Base-by-base conservation (phyloP, 2,888 invertebrate genomes). In the Calephelis perditalis region DNA sequence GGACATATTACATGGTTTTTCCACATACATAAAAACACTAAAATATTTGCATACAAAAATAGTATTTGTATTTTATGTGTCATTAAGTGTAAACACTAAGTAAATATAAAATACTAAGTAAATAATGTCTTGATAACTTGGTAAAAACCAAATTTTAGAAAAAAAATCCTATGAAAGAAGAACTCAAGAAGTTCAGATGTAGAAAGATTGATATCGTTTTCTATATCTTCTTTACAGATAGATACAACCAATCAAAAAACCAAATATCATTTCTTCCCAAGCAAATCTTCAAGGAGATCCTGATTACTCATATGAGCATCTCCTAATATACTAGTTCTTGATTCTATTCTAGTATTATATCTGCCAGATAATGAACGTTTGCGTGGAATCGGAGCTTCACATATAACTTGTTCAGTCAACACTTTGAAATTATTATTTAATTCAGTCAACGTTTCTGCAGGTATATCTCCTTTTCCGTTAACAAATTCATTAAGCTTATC, bases 401-500 rank as follows among this genome's bases (percentile, higher is more conserved):
- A 65, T n/a, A 82, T 70, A n/a, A 81, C 79, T 65, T 84, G 82
- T 1, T 86, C 81, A 0, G 84, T 77, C 44, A 90, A 67, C 68
- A 80, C 79, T 72, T 88, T 84, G 57, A 89, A 86, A 65, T 89
- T 88, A 66, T 89, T 86, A 67, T 90, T 88, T 45, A 90, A 64
- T 63, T 88, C 88, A 15, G 68, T 68, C 8, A 88, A 75, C 36
- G 86, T 72, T 37, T 78, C 75, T 37, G 78, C 72, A 0, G 86
- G 81, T 57, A 89, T 79, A 37, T 83, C 84, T 0, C 75, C 76
- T 35, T 75, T 75, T 1, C 71, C 70, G 56, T 78, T 86, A 1
- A 93, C 82, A 63, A 85, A 81, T 8, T 89, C 81, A 64, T 91
- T 92, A 10, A 92, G 78, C 70, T 86, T 86, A 68, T 92, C 91